phyloP scores from a whole-genome alignment of 2,888 invertebrate species.

The Lasius platythorax region DNA sequence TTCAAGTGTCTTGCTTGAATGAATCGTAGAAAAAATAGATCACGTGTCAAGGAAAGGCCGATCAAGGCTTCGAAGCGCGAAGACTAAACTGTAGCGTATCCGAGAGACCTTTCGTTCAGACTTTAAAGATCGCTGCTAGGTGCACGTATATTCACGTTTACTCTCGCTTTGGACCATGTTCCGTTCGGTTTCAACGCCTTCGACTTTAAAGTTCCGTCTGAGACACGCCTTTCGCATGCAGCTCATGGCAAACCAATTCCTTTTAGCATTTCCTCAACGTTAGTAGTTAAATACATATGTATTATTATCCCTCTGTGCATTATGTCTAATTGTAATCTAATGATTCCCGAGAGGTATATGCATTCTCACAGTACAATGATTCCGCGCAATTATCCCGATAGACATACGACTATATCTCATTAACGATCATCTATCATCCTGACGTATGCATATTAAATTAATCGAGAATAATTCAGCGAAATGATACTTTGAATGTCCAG shows the following conservation, averaged over 20 bases:
- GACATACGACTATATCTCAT: constrained; percentile 20
- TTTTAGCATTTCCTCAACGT: constrained; percentile 36
- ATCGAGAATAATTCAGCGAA: constrained; percentile 36
- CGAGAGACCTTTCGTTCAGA: constrained; percentile 59
- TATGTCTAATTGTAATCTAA: constrained; percentile 40
- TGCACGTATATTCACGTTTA: constrained; percentile 56
- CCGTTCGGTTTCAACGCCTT: constrained; percentile 59
- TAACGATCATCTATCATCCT: constrained; percentile 39
- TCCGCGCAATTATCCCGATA: constrained; percentile 32
- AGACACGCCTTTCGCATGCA: constrained; percentile 61
- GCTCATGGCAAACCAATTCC: constrained; percentile 36
- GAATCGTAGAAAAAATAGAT: constrained; percentile 25
- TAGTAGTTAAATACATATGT: neutral
- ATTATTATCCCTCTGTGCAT: constrained; percentile 26
- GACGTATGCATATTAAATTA: constrained; percentile 37
- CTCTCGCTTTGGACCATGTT: constrained; percentile 59
- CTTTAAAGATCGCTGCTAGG: constrained; percentile 45
- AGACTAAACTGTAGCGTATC: constrained; percentile 48
- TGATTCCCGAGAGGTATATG: constrained; percentile 11
- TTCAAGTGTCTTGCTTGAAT: constrained; percentile 42
- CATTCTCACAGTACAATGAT: neutral
- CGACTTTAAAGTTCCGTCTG: constrained; percentile 27
- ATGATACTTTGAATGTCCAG: constrained; percentile 4
- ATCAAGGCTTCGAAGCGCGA: constrained; percentile 24
- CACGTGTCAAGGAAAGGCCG: constrained; percentile 25